Evolutionary conservation across 2,888 invertebrate genomes (phyloP).

Genomic region (Drosophila phalerata): DNA sequence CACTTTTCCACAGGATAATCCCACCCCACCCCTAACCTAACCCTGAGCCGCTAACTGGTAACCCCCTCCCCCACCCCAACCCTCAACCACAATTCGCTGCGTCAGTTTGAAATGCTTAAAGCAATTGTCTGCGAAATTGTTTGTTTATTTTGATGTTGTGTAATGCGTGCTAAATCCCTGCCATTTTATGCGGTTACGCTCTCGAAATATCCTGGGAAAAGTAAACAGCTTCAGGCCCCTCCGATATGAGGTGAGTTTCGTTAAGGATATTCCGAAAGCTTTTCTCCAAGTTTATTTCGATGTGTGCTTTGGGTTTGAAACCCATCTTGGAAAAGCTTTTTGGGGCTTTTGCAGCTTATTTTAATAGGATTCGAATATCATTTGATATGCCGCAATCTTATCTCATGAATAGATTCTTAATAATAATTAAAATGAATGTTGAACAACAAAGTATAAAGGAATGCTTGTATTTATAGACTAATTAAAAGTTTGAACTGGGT

Average conservation of each 20-base stretch:
- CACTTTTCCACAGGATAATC: conserved; percentile 66
- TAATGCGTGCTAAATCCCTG: conserved; percentile 70
- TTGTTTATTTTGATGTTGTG: conserved; percentile 79
- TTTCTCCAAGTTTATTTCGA: conserved; percentile 6
- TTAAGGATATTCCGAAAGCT: conserved; percentile 49
- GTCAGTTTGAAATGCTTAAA: conserved; percentile 54
- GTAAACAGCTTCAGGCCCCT: conserved; percentile 54
- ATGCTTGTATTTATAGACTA: neutral
- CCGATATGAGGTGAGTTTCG: conserved; percentile 35
- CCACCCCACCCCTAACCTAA: conserved; percentile 43
- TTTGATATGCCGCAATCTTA: conserved; percentile 14
- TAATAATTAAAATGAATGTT: neutral
- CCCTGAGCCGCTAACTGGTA: neutral
- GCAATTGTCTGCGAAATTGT: conserved; percentile 77
- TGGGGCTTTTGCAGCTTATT: neutral
- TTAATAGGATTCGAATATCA: neutral
- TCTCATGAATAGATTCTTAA: neutral
- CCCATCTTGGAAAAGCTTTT: conserved; percentile 26
- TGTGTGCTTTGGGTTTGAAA: conserved; percentile 40
- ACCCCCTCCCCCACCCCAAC: neutral
- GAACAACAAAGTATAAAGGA: neutral
- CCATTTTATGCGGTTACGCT: conserved; percentile 53
- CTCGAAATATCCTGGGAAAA: conserved; percentile 70
- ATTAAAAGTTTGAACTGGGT: neutral
- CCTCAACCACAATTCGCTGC: conserved; percentile 61